Conservation (phyloP, 2,113 vertebrate species). For the Sceloporus tristichus region DNA sequence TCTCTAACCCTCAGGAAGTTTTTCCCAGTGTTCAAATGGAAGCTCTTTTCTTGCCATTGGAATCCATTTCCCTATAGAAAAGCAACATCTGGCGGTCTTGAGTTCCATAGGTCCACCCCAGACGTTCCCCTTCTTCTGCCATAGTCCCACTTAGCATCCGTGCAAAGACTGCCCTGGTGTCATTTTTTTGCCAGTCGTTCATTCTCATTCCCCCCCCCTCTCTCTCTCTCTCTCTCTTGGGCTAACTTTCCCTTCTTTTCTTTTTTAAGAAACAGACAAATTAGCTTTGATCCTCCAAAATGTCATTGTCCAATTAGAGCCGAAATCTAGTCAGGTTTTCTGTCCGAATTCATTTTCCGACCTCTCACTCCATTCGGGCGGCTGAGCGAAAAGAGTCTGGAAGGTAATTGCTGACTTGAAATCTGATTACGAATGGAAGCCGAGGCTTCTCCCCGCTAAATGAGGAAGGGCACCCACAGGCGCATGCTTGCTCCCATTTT, state of each 20-base stretch:
- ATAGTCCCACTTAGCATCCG: no score
- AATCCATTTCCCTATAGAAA: no score
- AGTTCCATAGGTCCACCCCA: not conserved
- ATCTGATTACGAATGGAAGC: constrained; percentile 74
- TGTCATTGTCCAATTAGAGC: constrained; percentile 76
- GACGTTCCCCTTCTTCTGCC: no score
- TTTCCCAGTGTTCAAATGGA: no score
- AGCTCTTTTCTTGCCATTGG: no score
- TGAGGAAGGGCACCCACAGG: not conserved
- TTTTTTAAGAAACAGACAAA: constrained; percentile 62
- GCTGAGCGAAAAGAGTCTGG: constrained; percentile 74
- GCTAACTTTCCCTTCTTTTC: constrained; percentile 53
- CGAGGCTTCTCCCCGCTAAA: constrained; percentile 55
- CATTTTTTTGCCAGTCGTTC: not conserved
- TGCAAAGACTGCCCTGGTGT: no score
- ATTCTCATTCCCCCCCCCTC: not conserved
- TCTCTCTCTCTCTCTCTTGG: constrained; percentile 48
- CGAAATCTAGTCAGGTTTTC: constrained; percentile 77
- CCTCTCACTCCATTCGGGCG: constrained; percentile 77
- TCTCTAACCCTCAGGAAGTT: no score
- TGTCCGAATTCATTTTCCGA: constrained; percentile 76
- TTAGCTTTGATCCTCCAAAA: constrained; percentile 76
- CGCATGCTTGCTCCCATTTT: not conserved
- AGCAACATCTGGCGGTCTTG: not conserved
- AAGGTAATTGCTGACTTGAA: constrained; percentile 77